phyloP scores from a whole-genome alignment of 1,140 invertebrate species.

The Acromyrmex echinatior region DNA sequence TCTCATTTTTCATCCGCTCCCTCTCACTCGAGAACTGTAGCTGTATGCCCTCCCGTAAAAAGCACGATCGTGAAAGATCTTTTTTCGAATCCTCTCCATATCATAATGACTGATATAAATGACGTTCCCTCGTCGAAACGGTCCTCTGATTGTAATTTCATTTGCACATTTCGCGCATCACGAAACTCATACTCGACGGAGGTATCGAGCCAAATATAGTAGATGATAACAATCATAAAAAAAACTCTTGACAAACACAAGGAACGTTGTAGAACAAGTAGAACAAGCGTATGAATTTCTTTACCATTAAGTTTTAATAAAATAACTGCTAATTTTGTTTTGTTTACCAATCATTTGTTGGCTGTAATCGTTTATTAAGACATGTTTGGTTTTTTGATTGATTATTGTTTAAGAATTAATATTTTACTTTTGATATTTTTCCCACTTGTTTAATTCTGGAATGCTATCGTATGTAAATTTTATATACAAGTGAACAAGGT shows the following conservation, averaged over 20 bases:
- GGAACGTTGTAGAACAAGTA: not conserved
- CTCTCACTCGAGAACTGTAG: conserved; percentile 54
- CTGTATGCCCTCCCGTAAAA: conserved; percentile 45
- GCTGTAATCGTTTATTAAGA: not conserved
- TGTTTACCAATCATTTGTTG: conserved; percentile 10
- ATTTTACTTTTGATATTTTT: not conserved
- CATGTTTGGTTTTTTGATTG: not conserved
- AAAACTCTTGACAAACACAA: not conserved
- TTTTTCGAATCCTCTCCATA: not conserved
- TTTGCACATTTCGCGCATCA: conserved; percentile 58
- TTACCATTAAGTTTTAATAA: not conserved
- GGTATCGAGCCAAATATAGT: conserved; percentile 47
- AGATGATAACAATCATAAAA: not conserved
- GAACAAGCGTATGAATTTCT: not conserved
- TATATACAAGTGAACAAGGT: too few species aligned
- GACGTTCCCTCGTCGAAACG: conserved; percentile 6
- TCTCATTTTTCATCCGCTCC: conserved; percentile 56
- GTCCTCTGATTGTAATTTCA: conserved; percentile 44
- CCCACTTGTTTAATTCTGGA: not conserved
- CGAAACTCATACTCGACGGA: conserved; percentile 26
- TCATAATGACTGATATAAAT: conserved; percentile 45
- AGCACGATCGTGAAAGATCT: conserved; percentile 58
- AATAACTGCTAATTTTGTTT: not conserved
- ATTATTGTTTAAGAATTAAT: not conserved
- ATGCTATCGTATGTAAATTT: not conserved